Percentiles rank a stretch among this genome's conserved stretches.
These are phyloP conservation scores for Crenichthys baileyi DNA, from an alignment of 2,797 vertebrate genomes.

Conservation along the genomic window DNA sequence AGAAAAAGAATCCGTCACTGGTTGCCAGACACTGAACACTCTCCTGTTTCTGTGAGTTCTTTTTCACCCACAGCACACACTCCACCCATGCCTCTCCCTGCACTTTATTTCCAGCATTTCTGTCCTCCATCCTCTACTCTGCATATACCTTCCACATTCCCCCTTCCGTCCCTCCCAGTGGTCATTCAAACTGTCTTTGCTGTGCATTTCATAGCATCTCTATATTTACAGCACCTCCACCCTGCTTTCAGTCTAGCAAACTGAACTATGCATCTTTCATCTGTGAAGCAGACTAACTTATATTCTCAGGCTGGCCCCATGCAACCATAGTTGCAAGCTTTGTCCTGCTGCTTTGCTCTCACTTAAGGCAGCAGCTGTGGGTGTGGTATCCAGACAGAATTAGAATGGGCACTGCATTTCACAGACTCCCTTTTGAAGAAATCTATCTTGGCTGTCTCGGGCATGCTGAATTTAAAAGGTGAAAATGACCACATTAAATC, in stretches of 20 bases:
- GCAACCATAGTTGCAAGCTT: constrained; percentile 55
- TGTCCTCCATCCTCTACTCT: constrained; percentile 24
- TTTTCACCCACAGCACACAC: constrained; percentile 31
- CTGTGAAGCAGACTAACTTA: constrained; percentile 70
- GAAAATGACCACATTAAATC: constrained; percentile 48
- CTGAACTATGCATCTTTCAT: constrained; percentile 73
- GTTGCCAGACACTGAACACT: constrained; percentile 48
- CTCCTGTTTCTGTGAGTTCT: constrained; percentile 37
- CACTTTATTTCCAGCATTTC: constrained; percentile 38
- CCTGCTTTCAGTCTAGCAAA: constrained; percentile 56
- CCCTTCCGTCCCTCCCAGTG: constrained; percentile 56
- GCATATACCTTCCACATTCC: constrained; percentile 42
- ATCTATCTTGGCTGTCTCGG: constrained; percentile 44
- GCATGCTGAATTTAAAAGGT: constrained; percentile 26
- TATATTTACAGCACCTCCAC: constrained; percentile 72
- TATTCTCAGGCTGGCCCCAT: constrained; percentile 67
- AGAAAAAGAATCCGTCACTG: constrained; percentile 54
- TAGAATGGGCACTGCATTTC: constrained; percentile 52
- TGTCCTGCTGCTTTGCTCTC: constrained; percentile 35
- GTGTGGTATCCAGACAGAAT: constrained; percentile 64
- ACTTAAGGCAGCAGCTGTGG: constrained; percentile 59
- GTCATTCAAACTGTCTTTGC: constrained; percentile 59
- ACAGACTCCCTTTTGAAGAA: constrained; percentile 36
- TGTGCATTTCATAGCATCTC: constrained; percentile 59
- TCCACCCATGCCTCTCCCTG: constrained; percentile 42